Conservation (phyloP, 2,888 invertebrate genomes). For the Yponomeuta evonymella region DNA sequence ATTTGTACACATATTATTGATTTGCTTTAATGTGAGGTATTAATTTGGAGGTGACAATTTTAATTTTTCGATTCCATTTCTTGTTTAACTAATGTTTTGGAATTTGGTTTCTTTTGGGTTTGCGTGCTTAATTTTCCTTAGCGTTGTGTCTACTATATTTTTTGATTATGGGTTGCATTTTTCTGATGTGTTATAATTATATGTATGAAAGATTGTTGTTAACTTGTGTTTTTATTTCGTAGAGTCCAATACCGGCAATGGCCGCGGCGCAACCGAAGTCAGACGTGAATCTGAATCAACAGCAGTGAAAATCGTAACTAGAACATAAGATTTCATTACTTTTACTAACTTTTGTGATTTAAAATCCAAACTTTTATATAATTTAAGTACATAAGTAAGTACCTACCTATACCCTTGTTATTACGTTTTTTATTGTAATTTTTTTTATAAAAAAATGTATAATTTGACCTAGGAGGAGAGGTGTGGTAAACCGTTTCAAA, state of each 20-base stretch:
- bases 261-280: conserved; percentile 76
- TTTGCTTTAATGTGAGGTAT: conserved; percentile 29
- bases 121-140: conserved; percentile 12
- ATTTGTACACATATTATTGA: conserved; percentile 72
- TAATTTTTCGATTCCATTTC: background rate
- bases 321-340: conserved; percentile 12
- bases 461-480: background rate
- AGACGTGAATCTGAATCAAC: conserved; percentile 85
- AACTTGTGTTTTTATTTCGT: conserved; percentile 46
- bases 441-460: conserved; percentile 18
- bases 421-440: conserved; percentile 33
- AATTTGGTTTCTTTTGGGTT: background rate
- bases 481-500: conserved; percentile 21
- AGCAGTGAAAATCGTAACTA: conserved; percentile 52
- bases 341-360: conserved; percentile 32
- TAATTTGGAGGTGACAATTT: background rate
- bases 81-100: background rate
- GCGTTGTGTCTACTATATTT: background rate
- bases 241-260: conserved; percentile 82
- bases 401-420: conserved; percentile 35
- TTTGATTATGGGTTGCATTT: conserved; percentile 10
- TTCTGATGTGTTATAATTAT: conserved; percentile 12
- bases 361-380: conserved; percentile 54
- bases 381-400: conserved; percentile 28
- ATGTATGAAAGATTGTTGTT: conserved; percentile 20